Percentiles rank a stretch among this genome's conserved stretches.
These are phyloP conservation scores for Drosophila fuyamai DNA, from an alignment of 1,140 invertebrate genomes.

Conservation along the genomic window DNA sequence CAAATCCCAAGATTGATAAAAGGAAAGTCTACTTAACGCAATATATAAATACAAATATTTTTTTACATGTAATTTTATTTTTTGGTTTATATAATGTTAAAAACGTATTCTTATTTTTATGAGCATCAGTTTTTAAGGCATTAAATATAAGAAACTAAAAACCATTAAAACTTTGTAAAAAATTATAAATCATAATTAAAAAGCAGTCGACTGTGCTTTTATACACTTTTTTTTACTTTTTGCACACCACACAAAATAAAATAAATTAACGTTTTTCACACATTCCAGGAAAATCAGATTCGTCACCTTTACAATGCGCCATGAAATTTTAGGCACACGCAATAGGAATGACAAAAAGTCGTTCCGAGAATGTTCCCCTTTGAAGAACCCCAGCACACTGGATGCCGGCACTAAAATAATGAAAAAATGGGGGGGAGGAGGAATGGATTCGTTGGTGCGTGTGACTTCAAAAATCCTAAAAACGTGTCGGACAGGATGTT, in stretches of 20 bases:
- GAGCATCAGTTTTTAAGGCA: no score
- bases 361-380: slow-evolving; percentile 49
- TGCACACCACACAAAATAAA: slow-evolving; percentile 12
- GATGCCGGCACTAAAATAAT: slow-evolving; percentile 36
- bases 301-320: slow-evolving; percentile 71
- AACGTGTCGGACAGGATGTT: slow-evolving; percentile 80
- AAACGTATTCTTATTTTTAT: no score
- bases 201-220: not conserved
- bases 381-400: slow-evolving; percentile 45
- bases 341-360: slow-evolving; percentile 57
- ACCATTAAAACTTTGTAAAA: no score
- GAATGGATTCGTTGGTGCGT: slow-evolving; percentile 61
- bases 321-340: slow-evolving; percentile 68
- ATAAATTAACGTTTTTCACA: slow-evolving; percentile 69
- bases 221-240: slow-evolving; percentile 2
- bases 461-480: slow-evolving; percentile 83
- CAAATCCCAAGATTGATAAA: no score
- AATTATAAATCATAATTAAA: not conserved
- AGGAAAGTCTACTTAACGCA: no score
- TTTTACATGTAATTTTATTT: no score
- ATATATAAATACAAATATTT: no score
- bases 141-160: no score
- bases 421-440: slow-evolving; percentile 16
- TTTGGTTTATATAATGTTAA: no score
- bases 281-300: slow-evolving; percentile 76